These are phyloP conservation scores for Fabriciana adippe DNA, from an alignment of 2,888 invertebrate genomes.

Conservation along the genomic window DNA sequence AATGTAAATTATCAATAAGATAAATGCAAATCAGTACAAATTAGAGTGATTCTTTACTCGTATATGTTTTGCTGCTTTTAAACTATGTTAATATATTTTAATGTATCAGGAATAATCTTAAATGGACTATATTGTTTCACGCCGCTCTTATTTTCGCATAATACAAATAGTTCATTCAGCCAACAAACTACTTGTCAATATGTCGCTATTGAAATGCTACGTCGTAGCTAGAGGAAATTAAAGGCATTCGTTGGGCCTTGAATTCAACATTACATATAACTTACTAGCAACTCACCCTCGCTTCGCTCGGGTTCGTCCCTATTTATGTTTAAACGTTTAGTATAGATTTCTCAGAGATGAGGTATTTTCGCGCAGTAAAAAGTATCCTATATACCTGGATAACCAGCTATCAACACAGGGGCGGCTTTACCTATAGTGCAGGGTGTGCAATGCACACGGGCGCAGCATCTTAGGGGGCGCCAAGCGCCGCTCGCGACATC, in stretches of 20 bases:
- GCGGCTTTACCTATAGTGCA: no score
- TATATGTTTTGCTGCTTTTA: background rate
- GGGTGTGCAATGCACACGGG: no score
- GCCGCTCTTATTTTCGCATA: constrained; percentile 10
- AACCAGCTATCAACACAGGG: no score
- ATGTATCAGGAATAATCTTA: background rate
- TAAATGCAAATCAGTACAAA: background rate
- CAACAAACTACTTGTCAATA: constrained; percentile 17
- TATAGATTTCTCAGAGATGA: no score
- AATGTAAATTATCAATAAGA: background rate
- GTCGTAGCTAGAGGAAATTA: constrained; percentile 20
- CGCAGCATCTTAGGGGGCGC: no score
- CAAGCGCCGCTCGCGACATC: no score
- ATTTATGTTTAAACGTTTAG: no score
- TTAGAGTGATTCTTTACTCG: background rate
- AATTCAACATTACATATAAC: background rate
- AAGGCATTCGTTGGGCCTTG: constrained; percentile 19
- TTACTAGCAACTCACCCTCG: no score
- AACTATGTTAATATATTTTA: background rate
- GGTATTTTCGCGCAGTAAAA: no score
- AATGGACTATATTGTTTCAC: constrained; percentile 6
- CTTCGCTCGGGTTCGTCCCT: no score
- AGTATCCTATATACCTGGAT: no score
- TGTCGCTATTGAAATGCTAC: constrained; percentile 18
- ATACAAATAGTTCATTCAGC: constrained; percentile 9